phyloP scores from a whole-genome alignment of 2,888 invertebrate genomes.

The Diarsia dahlii region DNA sequence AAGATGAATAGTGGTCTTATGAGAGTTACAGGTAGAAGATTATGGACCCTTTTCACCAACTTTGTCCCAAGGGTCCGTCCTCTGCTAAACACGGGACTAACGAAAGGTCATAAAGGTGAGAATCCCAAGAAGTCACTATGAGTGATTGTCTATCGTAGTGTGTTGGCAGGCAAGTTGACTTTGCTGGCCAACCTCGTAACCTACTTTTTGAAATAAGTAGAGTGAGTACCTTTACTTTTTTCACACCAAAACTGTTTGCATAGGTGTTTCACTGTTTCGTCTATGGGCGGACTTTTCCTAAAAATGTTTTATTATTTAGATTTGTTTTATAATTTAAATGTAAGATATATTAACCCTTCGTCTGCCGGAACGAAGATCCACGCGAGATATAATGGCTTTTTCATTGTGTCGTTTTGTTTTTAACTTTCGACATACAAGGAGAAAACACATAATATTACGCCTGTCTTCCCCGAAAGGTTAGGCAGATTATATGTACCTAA shows the following conservation, averaged over 20 bases:
- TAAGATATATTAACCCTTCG: no score
- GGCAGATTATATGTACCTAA: no score
- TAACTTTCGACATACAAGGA: no score
- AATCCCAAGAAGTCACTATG: neutral
- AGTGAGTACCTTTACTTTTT: neutral
- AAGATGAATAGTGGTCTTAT: neutral
- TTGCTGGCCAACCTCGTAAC: no score
- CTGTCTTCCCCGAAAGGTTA: no score
- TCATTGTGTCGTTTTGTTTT: no score
- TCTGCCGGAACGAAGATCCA: no score
- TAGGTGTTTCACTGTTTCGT: neutral
- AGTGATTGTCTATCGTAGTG: neutral
- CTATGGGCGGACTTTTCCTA: neutral
- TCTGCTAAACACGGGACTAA: slow-evolving; percentile 12
- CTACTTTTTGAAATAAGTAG: neutral
- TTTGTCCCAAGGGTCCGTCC: slow-evolving; percentile 15
- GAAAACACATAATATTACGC: no score
- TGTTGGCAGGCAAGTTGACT: neutral
- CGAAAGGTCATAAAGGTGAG: slow-evolving; percentile 19
- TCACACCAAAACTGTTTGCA: neutral
- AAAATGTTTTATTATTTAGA: neutral
- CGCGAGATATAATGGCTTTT: no score
- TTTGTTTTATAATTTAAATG: no score
- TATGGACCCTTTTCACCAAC: slow-evolving; percentile 32
- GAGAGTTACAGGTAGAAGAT: slow-evolving; percentile 22